These are phyloP conservation scores for Astreopora myriophthalma DNA, from an alignment of 64 coral and sea anemone genomes.

Conservation along the genomic window DNA sequence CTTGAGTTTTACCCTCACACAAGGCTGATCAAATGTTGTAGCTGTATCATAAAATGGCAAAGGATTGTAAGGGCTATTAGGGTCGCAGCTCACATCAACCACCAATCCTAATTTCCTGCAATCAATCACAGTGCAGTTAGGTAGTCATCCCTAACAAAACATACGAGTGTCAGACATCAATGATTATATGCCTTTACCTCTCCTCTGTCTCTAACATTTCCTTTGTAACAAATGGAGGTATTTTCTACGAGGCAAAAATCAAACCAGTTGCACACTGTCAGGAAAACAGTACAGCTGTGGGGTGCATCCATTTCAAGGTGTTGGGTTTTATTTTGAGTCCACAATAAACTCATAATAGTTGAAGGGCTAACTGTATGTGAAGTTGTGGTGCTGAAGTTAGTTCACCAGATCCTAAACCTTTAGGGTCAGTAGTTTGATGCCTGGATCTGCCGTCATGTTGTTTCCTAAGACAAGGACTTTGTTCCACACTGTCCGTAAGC, in stretches of 20 bases:
- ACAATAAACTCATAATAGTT: too few species aligned
- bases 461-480: too few species aligned
- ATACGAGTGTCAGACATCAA: not conserved
- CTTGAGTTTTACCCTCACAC: conserved; percentile 25
- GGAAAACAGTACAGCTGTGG: too few species aligned
- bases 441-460: too few species aligned
- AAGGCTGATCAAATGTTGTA: conserved; percentile 63
- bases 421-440: too few species aligned
- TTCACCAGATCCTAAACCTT: too few species aligned
- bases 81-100: conserved; percentile 75
- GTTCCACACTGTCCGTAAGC: too few species aligned
- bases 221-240: conserved; percentile 67
- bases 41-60: conserved; percentile 46
- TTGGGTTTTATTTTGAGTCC: too few species aligned
- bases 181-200: not conserved
- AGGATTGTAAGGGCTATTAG: conserved; percentile 54
- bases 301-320: too few species aligned
- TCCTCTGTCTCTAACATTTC: conserved; percentile 60
- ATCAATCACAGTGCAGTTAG: not conserved
- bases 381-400: too few species aligned
- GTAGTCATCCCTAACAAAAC: not conserved
- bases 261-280: too few species aligned
- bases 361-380: too few species aligned
- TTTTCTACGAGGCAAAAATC: conserved; percentile 51
- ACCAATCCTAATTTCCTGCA: conserved; percentile 51